Percentiles rank a stretch among this genome's conserved stretches.
These are phyloP conservation scores for Larimichthys crocea DNA, from an alignment of 2,113 vertebrate species.

Conservation along the genomic window DNA sequence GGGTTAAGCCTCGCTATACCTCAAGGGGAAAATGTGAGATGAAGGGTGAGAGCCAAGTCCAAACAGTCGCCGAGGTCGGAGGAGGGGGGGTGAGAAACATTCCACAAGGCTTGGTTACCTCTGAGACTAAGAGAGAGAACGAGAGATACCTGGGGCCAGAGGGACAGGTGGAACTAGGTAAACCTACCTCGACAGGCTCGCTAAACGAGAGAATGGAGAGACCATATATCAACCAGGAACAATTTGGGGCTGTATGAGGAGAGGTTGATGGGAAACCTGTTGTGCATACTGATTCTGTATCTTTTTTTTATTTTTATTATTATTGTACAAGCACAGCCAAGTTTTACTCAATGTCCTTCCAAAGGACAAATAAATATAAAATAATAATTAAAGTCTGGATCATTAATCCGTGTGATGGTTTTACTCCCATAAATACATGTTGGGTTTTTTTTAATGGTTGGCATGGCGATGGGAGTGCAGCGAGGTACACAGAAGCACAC, in stretches of 20 bases:
- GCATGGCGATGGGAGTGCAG: background rate
- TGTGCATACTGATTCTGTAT: background rate
- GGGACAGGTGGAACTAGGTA: conserved; percentile 50
- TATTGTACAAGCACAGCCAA: background rate
- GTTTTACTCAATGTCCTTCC: background rate
- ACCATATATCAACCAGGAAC: background rate
- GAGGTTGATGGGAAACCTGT: background rate
- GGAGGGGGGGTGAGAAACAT: conserved; percentile 56
- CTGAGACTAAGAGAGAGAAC: conserved; percentile 24
- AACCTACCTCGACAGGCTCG: conserved; percentile 56
- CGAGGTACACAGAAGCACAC: conserved; percentile 4
- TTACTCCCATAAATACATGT: background rate
- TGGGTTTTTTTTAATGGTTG: background rate
- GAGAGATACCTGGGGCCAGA: conserved; percentile 61
- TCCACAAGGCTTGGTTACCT: conserved; percentile 77
- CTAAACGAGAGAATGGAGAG: conserved; percentile 55
- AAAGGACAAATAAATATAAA: conserved; percentile 12
- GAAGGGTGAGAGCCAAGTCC: conserved; percentile 62
- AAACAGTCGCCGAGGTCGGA: conserved; percentile 55
- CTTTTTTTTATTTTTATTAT: background rate
- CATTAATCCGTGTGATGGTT: background rate
- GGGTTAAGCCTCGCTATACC: conserved; percentile 57
- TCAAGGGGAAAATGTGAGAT: conserved; percentile 73
- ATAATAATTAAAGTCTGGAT: background rate
- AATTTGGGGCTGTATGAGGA: background rate